Evolutionary conservation across 2,888 invertebrate species (phyloP), one percentile per base, ranked within the genome.

Genomic region (Andrena dorsata): DNA sequence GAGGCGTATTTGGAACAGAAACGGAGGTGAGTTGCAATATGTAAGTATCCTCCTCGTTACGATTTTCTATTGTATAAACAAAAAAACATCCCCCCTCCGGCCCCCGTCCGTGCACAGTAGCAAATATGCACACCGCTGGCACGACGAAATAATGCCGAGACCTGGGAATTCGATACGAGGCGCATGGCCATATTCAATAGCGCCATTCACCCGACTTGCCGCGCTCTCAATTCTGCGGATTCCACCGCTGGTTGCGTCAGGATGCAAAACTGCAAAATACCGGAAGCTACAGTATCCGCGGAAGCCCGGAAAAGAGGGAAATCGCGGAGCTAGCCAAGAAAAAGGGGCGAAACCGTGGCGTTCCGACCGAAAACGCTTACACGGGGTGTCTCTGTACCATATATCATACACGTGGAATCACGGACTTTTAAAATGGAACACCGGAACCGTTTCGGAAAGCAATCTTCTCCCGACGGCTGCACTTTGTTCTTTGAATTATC

Each of bases 231-330:
- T 86, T 85, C 81, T 77, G 76, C 60, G 77, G 83, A 85, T 86
- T 86, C 78, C 78, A 66, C 65, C 80, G 80, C 41, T 65, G 75
- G 65, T 81, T 82, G 74, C 58, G 82, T 64, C 75, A 64, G 74
- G 84, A 86, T 85, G 86, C 76, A 87, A 87, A 88, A 86, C 87
- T 87, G 87, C 69, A 85, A 88, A 87, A 87, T 87, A 87, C 81
- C 87, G 83, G 80, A 84, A 87, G 75, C 84, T 64, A 74, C 71
- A 76, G 72, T 58, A 73, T 76, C 63, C 76, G 61, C 56, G 53
- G 68, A 58, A 72, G 56, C 70, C 65, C 56, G 51, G 65, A 49
- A 69, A 76, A 77, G 74, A 74, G 76, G 76, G 20, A 74, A 80
- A 80, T 74, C 76, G 76, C 16, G 63, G 47, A 32, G 16, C 58